Evolutionary conservation across 2,797 vertebrate species (phyloP).

Genomic region (Chrysocyon brachyurus): DNA sequence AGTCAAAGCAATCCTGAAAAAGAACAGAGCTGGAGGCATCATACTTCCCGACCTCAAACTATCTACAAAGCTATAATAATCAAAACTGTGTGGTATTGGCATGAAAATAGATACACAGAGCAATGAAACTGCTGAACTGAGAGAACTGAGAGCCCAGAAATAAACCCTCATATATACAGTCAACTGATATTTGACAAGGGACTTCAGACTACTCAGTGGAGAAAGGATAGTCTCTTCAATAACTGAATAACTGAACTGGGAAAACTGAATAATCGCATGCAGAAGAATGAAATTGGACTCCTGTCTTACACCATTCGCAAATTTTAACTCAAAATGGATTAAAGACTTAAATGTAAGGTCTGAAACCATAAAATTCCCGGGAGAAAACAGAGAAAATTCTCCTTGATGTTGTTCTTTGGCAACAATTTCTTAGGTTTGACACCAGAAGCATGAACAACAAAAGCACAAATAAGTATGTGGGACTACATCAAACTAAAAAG

Average conservation of each 20-base stretch:
- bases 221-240: neutral
- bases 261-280: neutral
- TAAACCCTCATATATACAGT: neutral
- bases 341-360: neutral
- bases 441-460: neutral
- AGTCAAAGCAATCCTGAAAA: slow-evolving; percentile 15
- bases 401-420: neutral
- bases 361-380: neutral
- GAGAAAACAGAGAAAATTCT: slow-evolving; percentile 2
- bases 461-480: neutral
- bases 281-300: neutral
- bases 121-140: neutral
- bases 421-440: neutral
- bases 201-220: neutral
- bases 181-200: neutral
- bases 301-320: neutral
- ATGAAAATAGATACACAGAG: neutral
- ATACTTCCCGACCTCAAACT: neutral
- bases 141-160: neutral
- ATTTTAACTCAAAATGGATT: neutral
- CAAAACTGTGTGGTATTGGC: neutral
- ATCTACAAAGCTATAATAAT: neutral
- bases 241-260: neutral
- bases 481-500: slow-evolving; percentile 1
- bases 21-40: neutral